Evolutionary conservation across 2,888 invertebrate genomes (phyloP).

Genomic region (Drosophila bunnanda): DNA sequence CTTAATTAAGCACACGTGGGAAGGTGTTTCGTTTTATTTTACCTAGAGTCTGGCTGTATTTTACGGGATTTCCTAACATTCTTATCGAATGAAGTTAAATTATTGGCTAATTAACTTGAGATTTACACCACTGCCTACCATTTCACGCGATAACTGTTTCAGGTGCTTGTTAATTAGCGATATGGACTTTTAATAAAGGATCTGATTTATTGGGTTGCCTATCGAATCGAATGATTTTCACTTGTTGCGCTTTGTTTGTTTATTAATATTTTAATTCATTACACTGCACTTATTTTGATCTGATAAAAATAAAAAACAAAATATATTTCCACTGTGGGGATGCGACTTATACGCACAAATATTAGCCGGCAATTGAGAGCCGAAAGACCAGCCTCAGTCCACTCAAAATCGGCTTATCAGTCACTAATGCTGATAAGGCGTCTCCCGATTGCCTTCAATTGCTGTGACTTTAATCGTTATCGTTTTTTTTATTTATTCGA

Average conservation of each 20-base stretch:
- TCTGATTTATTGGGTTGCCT: slow-evolving; percentile 11
- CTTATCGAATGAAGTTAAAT: slow-evolving; percentile 28
- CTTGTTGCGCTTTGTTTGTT: background rate
- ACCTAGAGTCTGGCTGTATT: slow-evolving; percentile 1
- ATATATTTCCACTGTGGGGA: background rate
- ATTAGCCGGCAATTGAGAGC: slow-evolving; percentile 13
- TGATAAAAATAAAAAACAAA: background rate
- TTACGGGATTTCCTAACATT: background rate
- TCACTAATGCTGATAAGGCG: slow-evolving; percentile 6
- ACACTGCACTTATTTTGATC: slow-evolving; percentile 11
- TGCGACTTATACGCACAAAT: slow-evolving; percentile 18
- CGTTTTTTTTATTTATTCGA: slow-evolving; percentile 7
- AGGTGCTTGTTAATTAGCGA: background rate
- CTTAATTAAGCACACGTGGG: slow-evolving; percentile 6
- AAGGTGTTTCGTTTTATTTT: background rate
- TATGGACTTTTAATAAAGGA: background rate
- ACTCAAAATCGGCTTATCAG: slow-evolving; percentile 17
- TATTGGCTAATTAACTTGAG: slow-evolving; percentile 30
- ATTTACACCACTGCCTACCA: slow-evolving; percentile 16
- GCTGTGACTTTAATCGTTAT: slow-evolving; percentile 7
- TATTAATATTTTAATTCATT: background rate
- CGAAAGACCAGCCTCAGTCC: background rate
- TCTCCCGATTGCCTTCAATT: slow-evolving; percentile 3
- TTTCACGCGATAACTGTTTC: slow-evolving; percentile 19
- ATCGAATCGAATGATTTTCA: background rate